Evolutionary conservation across 2,113 vertebrate species (phyloP).

Genomic region (Struthidea cinerea): DNA sequence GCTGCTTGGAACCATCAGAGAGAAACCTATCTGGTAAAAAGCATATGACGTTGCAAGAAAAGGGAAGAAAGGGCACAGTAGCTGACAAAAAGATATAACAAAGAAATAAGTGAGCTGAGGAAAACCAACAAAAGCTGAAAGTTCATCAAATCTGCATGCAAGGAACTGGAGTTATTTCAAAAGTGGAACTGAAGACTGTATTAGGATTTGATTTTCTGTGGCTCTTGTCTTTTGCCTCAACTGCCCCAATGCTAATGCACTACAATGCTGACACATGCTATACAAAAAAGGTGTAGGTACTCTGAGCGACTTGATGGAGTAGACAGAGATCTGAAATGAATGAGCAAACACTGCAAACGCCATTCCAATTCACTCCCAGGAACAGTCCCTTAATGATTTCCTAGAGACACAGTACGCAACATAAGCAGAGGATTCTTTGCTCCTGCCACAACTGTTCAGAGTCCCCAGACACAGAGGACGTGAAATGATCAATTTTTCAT

Average conservation of each 20-base stretch:
- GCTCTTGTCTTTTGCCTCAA: neutral
- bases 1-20: neutral
- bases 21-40: neutral
- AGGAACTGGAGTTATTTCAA: neutral
- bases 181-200: neutral
- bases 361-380: neutral
- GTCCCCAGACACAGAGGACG: neutral
- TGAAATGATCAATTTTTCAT: neutral
- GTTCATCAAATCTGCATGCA: neutral
- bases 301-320: neutral
- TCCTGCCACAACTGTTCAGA: neutral
- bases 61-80: neutral
- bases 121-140: neutral
- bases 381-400: neutral
- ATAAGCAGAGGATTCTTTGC: neutral
- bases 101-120: neutral
- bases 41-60: neutral
- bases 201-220: neutral
- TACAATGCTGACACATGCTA: neutral
- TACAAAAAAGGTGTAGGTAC: neutral
- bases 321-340: neutral
- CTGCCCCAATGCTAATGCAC: neutral
- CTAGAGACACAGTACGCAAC: neutral
- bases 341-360: neutral
- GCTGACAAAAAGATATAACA: neutral